Evolutionary conservation across 2,113 vertebrate genomes (phyloP).

Genomic region (Eulemur macaco): DNA sequence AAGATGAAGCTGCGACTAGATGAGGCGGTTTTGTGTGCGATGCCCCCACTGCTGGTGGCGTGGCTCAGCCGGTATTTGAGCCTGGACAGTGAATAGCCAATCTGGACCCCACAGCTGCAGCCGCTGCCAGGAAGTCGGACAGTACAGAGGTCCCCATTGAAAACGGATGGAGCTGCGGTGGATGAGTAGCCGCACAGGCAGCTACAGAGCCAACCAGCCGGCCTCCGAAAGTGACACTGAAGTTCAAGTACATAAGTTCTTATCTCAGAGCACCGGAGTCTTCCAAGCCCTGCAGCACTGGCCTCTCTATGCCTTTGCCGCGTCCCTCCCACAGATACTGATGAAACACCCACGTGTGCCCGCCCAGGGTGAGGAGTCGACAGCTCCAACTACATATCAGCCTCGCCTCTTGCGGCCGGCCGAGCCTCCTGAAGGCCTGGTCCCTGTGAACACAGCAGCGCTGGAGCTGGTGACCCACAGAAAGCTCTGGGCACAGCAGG

Average conservation of each 20-base stretch:
- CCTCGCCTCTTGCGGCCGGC: neutral
- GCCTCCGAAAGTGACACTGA: rapidly evolving
- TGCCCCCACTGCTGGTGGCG: rapidly evolving
- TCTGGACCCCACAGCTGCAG: neutral
- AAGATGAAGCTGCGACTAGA: rapidly evolving
- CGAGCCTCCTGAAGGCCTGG: neutral
- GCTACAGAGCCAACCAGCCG: rapidly evolving
- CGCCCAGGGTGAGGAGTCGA: rapidly evolving
- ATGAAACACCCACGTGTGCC: rapidly evolving
- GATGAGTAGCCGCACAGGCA: rapidly evolving
- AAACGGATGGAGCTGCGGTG: rapidly evolving
- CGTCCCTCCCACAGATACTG: rapidly evolving
- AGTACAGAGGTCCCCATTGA: rapidly evolving
- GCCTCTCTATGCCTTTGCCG: neutral
- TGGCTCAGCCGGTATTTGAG: neutral
- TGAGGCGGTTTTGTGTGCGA: neutral
- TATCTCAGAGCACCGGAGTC: neutral
- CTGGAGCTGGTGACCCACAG: too few species aligned
- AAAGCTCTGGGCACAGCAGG: neutral
- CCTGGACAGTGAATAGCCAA: neutral
- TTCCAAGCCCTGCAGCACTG: neutral
- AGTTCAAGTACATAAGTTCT: rapidly evolving
- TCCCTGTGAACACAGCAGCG: too few species aligned
- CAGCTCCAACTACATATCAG: too few species aligned
- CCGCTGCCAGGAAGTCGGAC: neutral